Evolutionary conservation across 2,888 invertebrate genomes (phyloP), one percentile per base, ranked within the genome.

Genomic region (Eledone cirrhosa): DNA sequence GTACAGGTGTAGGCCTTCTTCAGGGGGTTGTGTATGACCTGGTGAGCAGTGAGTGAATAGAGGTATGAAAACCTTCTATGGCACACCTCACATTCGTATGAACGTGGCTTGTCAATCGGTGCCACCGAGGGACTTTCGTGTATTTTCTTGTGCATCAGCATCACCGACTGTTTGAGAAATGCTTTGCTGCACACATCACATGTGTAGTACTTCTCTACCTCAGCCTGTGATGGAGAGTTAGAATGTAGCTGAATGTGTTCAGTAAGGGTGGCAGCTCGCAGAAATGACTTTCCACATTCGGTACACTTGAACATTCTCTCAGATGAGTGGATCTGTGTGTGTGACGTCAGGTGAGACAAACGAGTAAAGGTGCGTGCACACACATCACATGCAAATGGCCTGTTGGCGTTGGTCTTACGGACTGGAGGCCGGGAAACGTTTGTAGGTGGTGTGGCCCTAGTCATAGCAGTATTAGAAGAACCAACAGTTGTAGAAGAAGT

Each of bases 221-320:
- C 41, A 41, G 5, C 11, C 41, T 41, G 41, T 41, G 41, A 5
- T 41, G 41, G 41, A 41, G 41, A 41, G 8, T 41, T 41, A 8
- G 41, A 8, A 41, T 41, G 41, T 11, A 11, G 11, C 11, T 2
- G 2, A 0, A 41, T 41, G 65, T 65, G 65, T 65, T 65, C 65
- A 14, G 65, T 27, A 27, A 65, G 27, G 65, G n/a, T 65, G n/a
- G 65, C 65, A 3, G 65, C 65, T n/a, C 65, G 24, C 1, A 65
- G 65, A n/a, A 65, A 65, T 13, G 24, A 24, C n/a, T 65, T 65
- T 22, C 65, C 65, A 65, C 65, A 65, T n/a, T 65, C 65, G n/a
- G 65, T n/a, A n/a, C 65, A 65, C 65, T 65, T 65, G n/a, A 65
- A 65, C 13, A 24, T 22, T n/a, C n/a, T 65, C 65, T 65, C 65